Conservation (phyloP, 2,113 vertebrate species). For the Hucho hucho region DNA sequence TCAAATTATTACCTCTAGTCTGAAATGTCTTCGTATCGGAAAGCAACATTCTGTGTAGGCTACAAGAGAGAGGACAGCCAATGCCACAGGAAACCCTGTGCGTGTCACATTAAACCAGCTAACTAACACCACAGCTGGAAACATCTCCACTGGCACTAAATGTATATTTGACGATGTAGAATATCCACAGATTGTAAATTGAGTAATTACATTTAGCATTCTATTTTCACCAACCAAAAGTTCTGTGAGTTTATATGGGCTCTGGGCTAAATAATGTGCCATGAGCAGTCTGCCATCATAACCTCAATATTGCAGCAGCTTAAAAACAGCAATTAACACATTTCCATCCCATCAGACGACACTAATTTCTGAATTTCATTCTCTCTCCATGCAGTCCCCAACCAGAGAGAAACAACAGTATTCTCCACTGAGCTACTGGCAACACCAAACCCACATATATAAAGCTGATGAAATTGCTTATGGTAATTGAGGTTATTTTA, state of each 20-base stretch:
- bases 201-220: slow-evolving; percentile 56
- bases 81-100: too few species aligned
- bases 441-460: slow-evolving; percentile 64
- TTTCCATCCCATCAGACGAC: slow-evolving; percentile 71
- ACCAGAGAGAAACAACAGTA: slow-evolving; percentile 34
- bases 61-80: too few species aligned
- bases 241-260: slow-evolving; percentile 41
- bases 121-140: not conserved
- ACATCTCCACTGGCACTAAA: not conserved
- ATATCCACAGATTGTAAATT: slow-evolving; percentile 56
- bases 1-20: too few species aligned
- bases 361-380: slow-evolving; percentile 75
- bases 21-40: too few species aligned
- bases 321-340: slow-evolving; percentile 78
- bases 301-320: slow-evolving; percentile 76
- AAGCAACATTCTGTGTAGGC: too few species aligned
- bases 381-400: slow-evolving; percentile 48
- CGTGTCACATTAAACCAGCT: too few species aligned
- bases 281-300: slow-evolving; percentile 70
- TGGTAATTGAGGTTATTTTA: slow-evolving; percentile 67
- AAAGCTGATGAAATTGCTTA: slow-evolving; percentile 66
- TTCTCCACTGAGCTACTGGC: slow-evolving; percentile 58
- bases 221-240: slow-evolving; percentile 39
- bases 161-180: slow-evolving; percentile 41
- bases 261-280: slow-evolving; percentile 36